phyloP scores from a whole-genome alignment of 2,113 vertebrate genomes.

The Zosterops japonicus region DNA sequence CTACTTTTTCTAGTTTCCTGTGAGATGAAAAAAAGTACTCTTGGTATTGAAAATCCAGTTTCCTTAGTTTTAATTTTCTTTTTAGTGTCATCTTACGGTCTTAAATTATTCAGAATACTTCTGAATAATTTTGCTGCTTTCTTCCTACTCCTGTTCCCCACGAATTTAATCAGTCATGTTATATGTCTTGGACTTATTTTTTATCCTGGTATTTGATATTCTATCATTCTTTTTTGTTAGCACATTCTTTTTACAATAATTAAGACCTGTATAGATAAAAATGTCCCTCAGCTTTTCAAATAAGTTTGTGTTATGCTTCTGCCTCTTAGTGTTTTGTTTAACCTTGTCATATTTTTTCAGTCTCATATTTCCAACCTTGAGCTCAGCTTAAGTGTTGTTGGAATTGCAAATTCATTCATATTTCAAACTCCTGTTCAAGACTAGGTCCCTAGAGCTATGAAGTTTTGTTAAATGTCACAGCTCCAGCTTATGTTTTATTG shows the following conservation, averaged over 20 bases:
- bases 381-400: slow-evolving; percentile 10
- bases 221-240: not conserved
- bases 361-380: slow-evolving; percentile 22
- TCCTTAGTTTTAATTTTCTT: not conserved
- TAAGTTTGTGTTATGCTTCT: not conserved
- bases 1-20: not conserved
- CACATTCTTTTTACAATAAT: not conserved
- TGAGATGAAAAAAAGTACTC: not conserved
- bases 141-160: not conserved
- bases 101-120: not conserved
- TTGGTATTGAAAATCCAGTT: not conserved
- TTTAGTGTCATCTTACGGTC: not conserved
- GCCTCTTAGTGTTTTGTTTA: not conserved
- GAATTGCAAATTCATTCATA: slow-evolving; percentile 51
- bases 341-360: not conserved
- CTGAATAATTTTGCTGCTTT: not conserved
- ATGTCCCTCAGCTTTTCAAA: not conserved
- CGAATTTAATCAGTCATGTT: not conserved
- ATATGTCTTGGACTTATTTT: not conserved
- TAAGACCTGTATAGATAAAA: not conserved
- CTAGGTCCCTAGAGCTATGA: not conserved
- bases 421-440: slow-evolving; percentile 16
- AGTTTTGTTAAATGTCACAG: slow-evolving; percentile 55
- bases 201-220: not conserved
- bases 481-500: not conserved